Evolutionary conservation across 2,797 vertebrate genomes (phyloP).

Genomic region (Parotocinclus haroldoi): DNA sequence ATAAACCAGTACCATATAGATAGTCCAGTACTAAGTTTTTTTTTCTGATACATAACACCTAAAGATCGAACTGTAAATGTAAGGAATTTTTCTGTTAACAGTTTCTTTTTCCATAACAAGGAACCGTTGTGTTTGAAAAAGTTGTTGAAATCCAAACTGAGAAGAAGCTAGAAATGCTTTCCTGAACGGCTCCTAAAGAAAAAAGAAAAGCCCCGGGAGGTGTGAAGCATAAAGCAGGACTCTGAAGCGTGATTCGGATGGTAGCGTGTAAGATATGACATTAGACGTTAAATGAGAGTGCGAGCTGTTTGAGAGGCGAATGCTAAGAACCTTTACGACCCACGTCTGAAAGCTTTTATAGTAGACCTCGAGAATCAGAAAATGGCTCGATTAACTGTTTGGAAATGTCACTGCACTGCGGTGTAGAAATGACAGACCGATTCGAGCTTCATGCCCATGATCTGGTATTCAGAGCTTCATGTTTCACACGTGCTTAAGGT

Average conservation of each 20-base stretch:
- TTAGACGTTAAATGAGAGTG: constrained; percentile 32
- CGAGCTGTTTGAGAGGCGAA: constrained; percentile 20
- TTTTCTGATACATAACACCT: too few species aligned
- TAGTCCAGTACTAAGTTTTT: too few species aligned
- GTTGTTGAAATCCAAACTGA: too few species aligned
- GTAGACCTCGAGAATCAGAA: constrained; percentile 31
- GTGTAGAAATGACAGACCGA: constrained; percentile 29
- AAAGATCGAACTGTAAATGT: too few species aligned
- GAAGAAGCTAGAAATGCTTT: too few species aligned
- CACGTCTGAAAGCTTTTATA: constrained; percentile 45
- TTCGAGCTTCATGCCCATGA: background rate
- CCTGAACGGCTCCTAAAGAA: too few species aligned
- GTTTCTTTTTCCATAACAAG: too few species aligned
- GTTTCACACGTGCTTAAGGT: background rate
- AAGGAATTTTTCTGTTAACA: too few species aligned
- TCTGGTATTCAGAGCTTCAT: too few species aligned
- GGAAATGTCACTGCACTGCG: constrained; percentile 43
- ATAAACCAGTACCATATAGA: too few species aligned
- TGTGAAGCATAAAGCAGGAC: constrained; percentile 17
- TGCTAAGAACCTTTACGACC: constrained; percentile 26
- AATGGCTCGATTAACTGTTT: constrained; percentile 24
- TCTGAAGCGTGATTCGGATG: constrained; percentile 35
- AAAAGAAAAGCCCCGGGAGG: constrained; percentile 24
- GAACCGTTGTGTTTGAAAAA: too few species aligned
- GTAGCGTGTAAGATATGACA: constrained; percentile 28